Conservation (phyloP, 2,113 vertebrate species). For the Pungitius pungitius region DNA sequence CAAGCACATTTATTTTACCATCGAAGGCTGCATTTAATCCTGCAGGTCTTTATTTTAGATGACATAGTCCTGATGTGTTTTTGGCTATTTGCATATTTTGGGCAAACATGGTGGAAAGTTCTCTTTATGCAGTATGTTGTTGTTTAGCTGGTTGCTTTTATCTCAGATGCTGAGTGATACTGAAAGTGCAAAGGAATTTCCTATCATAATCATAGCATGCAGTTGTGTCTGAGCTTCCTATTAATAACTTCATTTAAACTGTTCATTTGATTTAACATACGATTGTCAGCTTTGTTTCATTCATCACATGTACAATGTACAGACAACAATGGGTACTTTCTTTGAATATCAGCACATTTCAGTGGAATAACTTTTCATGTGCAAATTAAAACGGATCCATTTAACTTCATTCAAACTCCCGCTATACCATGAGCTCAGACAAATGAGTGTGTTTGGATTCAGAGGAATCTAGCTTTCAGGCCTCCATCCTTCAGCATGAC, state of each 20-base stretch:
- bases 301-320: neutral
- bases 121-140: neutral
- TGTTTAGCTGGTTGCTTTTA: neutral
- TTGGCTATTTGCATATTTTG: neutral
- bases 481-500: conserved; percentile 9
- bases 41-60: neutral
- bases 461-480: neutral
- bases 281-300: neutral
- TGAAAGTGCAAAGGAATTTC: neutral
- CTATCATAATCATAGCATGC: neutral
- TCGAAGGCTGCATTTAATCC: neutral
- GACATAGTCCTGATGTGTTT: neutral
- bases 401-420: neutral
- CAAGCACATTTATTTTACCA: neutral
- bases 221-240: neutral
- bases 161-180: neutral
- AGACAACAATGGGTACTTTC: no score
- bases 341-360: no score
- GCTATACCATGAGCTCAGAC: neutral
- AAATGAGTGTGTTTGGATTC: neutral
- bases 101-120: neutral
- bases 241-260: neutral
- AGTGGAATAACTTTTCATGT: neutral
- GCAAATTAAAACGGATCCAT: neutral
- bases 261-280: neutral